Conservation (phyloP, 2,113 vertebrate genomes). For the Tachycineta bicolor region DNA sequence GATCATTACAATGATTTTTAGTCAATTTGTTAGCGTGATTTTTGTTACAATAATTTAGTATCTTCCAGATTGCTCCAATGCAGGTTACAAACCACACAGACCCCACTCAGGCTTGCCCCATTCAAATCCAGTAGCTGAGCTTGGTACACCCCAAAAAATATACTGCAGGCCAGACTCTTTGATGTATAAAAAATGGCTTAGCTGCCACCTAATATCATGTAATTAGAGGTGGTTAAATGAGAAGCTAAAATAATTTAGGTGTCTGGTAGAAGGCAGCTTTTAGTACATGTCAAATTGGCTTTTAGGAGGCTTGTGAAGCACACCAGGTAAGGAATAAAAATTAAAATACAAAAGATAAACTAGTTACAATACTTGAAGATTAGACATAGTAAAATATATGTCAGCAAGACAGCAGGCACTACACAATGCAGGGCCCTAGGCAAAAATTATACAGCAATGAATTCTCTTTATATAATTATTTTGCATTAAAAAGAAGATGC, state of each 20-base stretch:
- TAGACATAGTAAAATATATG: background rate
- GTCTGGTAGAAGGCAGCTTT: background rate
- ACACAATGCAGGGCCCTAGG: background rate
- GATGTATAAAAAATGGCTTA: background rate
- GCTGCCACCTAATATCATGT: background rate
- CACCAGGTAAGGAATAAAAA: background rate
- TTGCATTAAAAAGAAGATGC: background rate
- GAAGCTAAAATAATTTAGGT: background rate
- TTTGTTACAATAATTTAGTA: background rate
- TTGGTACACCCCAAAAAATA: background rate
- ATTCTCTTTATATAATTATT: background rate
- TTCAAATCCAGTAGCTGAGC: background rate
- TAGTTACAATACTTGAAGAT: background rate
- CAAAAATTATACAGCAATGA: background rate
- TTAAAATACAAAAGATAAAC: background rate
- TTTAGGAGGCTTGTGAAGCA: background rate
- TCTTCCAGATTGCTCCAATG: background rate
- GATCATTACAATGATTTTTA: background rate
- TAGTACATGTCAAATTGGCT: background rate
- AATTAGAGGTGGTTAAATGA: slow-evolving; percentile 13
- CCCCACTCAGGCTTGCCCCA: background rate
- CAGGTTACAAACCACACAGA: background rate
- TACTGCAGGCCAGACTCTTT: background rate
- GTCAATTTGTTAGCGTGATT: background rate
- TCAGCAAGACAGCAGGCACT: background rate